Base-by-base conservation (phyloP, 2,888 invertebrate species). In the Scaptomyza polygonia region DNA sequence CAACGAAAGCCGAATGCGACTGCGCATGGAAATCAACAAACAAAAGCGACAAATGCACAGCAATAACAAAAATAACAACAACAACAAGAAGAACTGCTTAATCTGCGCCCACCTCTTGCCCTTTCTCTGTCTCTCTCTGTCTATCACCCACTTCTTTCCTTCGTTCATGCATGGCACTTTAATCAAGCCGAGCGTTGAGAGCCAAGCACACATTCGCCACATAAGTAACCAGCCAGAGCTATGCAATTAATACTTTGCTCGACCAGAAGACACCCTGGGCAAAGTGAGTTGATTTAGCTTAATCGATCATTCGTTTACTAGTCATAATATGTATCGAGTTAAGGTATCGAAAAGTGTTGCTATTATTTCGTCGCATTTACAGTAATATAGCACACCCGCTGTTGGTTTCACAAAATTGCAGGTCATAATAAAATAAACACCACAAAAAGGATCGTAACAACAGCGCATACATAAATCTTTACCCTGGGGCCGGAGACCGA, bases 381-480 rank as follows among this genome's bases (percentile, higher is more conserved):
- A n/a, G 21, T 21, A 36, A 11, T 11, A 12, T 16, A 25, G 25
- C 27, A 47, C 12, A 48, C 40, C 16, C 32, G 29, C 9, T 36
- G 12, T 32, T 7, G 5, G 7, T 11, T n/a, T 11, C 9, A 21
- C 25, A 1, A 32, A 51, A 34, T 43, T 43, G 25, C 53, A 71
- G 73, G 71, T 75, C 67, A 74, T 82, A 69, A 67, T 77, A 69
- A 75, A 82, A 77, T 75, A 77, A 84, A 74, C 85, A 77, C 72
- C 57, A 62, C 75, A 61, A 72, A 72, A 72, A 69, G 74, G 82
- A 77, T 77, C 68, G 77, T 66, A 58, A 64, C 52, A 49, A 42
- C 77, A 56, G 63, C 72, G 69, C 67, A 81, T 63, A 66, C 83
- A 85, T 82, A 82, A 82, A 82, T 82, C 82, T 85, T 79, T 36